phyloP scores from a whole-genome alignment of 2,113 vertebrate species.

The Candoia aspera region DNA sequence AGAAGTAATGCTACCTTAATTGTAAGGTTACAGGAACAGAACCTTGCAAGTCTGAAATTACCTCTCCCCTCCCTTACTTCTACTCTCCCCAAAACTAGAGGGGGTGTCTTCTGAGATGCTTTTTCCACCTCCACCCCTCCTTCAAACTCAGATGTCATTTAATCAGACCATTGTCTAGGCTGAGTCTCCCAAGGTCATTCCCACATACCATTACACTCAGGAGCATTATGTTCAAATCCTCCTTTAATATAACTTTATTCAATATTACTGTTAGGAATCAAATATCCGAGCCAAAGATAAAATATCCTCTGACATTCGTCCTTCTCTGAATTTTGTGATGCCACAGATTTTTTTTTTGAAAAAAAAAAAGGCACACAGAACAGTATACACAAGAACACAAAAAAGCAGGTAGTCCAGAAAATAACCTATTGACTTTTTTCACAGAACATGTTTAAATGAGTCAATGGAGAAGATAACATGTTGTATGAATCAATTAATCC shows the following conservation, averaged over 20 bases:
- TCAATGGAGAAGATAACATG: not conserved
- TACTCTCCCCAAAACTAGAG: not conserved
- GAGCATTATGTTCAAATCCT: not conserved
- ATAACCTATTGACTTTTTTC: not conserved
- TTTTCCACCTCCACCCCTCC: not conserved
- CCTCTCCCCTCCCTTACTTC: not conserved
- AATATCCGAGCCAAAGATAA: not conserved
- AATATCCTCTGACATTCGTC: not conserved
- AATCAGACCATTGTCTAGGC: not conserved
- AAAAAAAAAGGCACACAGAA: not conserved
- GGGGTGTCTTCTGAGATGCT: not conserved
- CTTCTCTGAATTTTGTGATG: not conserved
- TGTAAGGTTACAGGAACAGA: not conserved
- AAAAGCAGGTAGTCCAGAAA: not conserved
- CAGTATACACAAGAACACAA: not conserved
- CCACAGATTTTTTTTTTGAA: no score
- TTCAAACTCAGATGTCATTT: not conserved
- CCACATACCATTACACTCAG: not conserved
- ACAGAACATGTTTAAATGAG: not conserved
- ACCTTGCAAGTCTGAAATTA: not conserved
- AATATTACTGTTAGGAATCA: not conserved
- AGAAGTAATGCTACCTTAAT: not conserved
- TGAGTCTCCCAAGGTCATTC: not conserved
- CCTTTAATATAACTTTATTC: not conserved
- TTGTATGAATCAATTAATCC: not conserved